Percentiles rank a stretch among this genome's conserved stretches.
These are phyloP conservation scores for Mormyrops boulengeri DNA, from an alignment of 2,797 vertebrate genomes.

Conservation along the genomic window DNA sequence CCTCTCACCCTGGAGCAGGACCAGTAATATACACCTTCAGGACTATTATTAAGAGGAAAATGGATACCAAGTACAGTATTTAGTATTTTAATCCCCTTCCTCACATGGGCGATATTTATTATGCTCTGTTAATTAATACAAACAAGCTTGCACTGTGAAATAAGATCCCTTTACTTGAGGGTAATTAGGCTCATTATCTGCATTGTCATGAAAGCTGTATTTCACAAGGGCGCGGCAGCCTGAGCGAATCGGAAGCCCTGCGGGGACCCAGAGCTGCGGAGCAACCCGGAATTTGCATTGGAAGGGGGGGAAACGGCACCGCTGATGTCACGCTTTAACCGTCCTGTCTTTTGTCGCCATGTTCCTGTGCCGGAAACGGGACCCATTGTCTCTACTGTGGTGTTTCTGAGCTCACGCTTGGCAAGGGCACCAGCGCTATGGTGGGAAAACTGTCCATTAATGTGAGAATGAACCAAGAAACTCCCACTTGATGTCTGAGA, in stretches of 20 bases:
- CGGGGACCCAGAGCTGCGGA: not conserved
- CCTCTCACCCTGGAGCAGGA: not conserved
- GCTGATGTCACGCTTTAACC: not conserved
- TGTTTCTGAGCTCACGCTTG: not conserved
- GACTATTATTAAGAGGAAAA: not conserved
- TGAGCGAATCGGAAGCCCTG: not conserved
- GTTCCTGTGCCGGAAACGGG: not conserved
- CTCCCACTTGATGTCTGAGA: not conserved
- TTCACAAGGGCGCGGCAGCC: not conserved
- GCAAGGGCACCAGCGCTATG: not conserved
- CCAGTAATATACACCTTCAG: not conserved
- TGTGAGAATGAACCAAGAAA: not conserved
- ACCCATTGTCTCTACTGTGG: not conserved
- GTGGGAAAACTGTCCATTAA: not conserved
- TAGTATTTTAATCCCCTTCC: not conserved
- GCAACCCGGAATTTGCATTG: not conserved
- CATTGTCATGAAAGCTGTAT: not conserved
- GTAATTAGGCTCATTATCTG: constrained; percentile 20
- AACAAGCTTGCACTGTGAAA: constrained; percentile 13
- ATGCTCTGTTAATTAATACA: constrained; percentile 10
- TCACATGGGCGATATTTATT: constrained; percentile 1
- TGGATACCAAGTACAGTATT: constrained; percentile 13
- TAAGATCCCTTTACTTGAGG: constrained; percentile 17
- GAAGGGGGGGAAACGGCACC: not conserved
- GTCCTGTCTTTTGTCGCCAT: not conserved